Conservation (phyloP, 2,888 invertebrate species). For the Vanessa cardui region DNA sequence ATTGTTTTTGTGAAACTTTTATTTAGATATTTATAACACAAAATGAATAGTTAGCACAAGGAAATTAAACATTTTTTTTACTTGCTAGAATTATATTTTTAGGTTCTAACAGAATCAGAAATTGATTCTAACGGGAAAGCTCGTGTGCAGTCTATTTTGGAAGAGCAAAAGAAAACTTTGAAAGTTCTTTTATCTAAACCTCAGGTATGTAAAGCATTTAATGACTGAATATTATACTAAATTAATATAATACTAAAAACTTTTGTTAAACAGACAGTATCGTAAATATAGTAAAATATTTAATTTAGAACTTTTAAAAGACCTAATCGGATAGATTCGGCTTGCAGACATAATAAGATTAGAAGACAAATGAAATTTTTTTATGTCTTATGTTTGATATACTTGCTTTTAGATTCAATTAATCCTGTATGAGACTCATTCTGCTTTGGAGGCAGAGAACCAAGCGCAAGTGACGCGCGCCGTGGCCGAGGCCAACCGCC, state of each 20-base stretch:
- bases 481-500: conserved; percentile 86
- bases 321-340: too few relatives aligned
- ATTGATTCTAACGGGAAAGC: conserved; percentile 84
- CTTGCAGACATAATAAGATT: too few relatives aligned
- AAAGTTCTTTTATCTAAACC: conserved; percentile 90
- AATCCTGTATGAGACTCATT: conserved; percentile 91
- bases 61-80: neutral
- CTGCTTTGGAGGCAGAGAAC: conserved; percentile 89
- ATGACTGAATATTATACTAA: too few relatives aligned
- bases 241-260: too few relatives aligned
- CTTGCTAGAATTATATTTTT: conserved; percentile 16
- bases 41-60: too few relatives aligned
- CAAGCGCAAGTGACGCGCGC: conserved; percentile 87
- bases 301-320: too few relatives aligned
- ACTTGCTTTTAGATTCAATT: conserved; percentile 85
- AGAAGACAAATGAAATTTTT: too few relatives aligned
- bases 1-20: too few relatives aligned
- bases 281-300: too few relatives aligned
- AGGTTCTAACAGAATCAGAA: conserved; percentile 86
- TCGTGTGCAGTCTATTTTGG: conserved; percentile 85
- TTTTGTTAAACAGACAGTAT: too few relatives aligned
- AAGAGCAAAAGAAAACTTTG: conserved; percentile 89
- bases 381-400: conserved; percentile 6
- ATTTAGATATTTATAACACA: too few relatives aligned
- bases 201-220: conserved; percentile 74